A percentile compares a stretch with the other conserved stretches of the same genome.
Conservation (phyloP, 2,888 invertebrate species). For the Didymodactylos carnosus region DNA sequence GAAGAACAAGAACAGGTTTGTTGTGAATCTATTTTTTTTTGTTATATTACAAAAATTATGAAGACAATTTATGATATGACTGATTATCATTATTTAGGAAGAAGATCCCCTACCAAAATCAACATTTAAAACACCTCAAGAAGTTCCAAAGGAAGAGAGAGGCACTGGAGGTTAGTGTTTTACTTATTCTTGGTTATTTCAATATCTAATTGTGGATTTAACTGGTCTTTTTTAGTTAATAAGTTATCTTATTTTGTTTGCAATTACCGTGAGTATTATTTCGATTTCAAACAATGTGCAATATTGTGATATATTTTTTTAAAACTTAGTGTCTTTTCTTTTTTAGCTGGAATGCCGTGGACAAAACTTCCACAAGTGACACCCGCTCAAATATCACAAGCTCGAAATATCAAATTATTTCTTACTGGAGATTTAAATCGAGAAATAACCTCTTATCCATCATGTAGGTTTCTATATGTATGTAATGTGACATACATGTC, state of each 20-base stretch:
- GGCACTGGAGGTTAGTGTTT: no score
- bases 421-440: constrained; percentile 60
- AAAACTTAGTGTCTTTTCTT: background rate
- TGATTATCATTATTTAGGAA: no score
- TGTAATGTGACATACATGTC: no score
- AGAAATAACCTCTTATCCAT: constrained; percentile 51
- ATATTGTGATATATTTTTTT: no score
- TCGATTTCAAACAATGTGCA: no score
- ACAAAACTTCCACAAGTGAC: constrained; percentile 55
- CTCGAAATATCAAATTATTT: constrained; percentile 50
- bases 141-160: constrained; percentile 50
- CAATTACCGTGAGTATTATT: constrained; percentile 41
- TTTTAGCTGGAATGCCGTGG: constrained; percentile 54
- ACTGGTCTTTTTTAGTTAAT: no score
- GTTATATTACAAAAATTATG: no score
- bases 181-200: no score
- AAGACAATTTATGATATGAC: no score
- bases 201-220: no score
- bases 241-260: constrained; percentile 61
- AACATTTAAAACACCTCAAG: constrained; percentile 43
- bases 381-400: constrained; percentile 53
- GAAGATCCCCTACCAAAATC: constrained; percentile 42
- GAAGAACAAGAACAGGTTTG: background rate
- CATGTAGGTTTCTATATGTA: no score
- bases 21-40: no score